A percentile compares a stretch with the other conserved stretches of the same genome.
Evolutionary conservation across 1,140 invertebrate genomes (phyloP).

Genomic region (Achroia grisella): DNA sequence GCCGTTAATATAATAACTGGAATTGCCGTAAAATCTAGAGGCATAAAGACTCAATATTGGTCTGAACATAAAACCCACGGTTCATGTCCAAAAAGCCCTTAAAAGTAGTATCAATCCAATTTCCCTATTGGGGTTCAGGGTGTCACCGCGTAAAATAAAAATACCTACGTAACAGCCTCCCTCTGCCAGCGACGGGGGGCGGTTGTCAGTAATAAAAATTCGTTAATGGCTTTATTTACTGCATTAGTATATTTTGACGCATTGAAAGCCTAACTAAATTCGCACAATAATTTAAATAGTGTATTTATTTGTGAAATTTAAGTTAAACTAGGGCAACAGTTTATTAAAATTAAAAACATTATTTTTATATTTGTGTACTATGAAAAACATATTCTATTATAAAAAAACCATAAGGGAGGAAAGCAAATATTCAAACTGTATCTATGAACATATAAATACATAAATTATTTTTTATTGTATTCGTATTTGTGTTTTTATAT

Average conservation of each 20-base stretch:
- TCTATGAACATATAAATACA: no score
- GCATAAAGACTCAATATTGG: slow-evolving; percentile 52
- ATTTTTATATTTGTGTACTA: no score
- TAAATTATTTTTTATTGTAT: no score
- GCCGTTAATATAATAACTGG: slow-evolving; percentile 18
- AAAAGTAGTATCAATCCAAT: slow-evolving; percentile 68
- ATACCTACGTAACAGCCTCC: slow-evolving; percentile 53
- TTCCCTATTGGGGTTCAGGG: slow-evolving; percentile 58
- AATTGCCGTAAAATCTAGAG: slow-evolving; percentile 40
- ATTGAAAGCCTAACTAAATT: slow-evolving; percentile 25
- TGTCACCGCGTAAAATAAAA: slow-evolving; percentile 66
- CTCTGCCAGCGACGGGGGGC: slow-evolving; percentile 21
- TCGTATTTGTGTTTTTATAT: no score
- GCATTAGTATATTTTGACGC: slow-evolving; percentile 31
- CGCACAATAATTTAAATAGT: slow-evolving; percentile 26
- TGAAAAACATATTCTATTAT: no score
- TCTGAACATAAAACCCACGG: slow-evolving; percentile 43
- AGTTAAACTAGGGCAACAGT: no score
- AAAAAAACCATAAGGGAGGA: no score
- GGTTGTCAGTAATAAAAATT: slow-evolving; percentile 46
- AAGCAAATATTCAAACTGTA: no score
- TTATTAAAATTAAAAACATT: no score
- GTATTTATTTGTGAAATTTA: slow-evolving; percentile 14
- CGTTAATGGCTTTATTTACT: slow-evolving; percentile 59
- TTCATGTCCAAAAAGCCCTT: slow-evolving; percentile 60